Evolutionary conservation across 2,797 vertebrate genomes (phyloP).

Genomic region (Toxotes lorentzi): DNA sequence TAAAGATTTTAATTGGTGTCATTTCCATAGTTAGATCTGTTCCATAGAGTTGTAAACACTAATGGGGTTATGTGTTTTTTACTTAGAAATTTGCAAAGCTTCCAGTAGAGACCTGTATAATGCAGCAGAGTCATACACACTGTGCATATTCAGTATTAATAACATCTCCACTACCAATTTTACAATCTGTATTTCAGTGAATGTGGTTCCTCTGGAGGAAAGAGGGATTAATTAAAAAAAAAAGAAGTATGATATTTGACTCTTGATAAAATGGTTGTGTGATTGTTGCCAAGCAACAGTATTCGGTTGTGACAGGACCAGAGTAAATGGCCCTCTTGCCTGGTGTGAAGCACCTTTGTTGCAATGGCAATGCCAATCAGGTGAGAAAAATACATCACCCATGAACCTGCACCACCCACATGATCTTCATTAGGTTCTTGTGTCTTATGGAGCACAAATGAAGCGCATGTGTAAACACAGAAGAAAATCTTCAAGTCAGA

Average conservation of each 20-base stretch:
- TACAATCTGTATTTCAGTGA: slow-evolving; percentile 33
- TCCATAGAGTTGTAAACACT: slow-evolving; percentile 23
- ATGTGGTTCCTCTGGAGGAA: slow-evolving; percentile 43
- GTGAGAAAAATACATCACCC: slow-evolving; percentile 26
- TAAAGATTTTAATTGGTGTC: slow-evolving; percentile 42
- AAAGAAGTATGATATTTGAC: slow-evolving; percentile 46
- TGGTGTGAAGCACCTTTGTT: slow-evolving; percentile 45
- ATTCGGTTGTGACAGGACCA: slow-evolving; percentile 51
- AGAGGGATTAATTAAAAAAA: slow-evolving; percentile 41
- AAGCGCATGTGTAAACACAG: not conserved
- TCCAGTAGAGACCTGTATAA: slow-evolving; percentile 27
- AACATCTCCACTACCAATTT: slow-evolving; percentile 28
- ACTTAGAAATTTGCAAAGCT: slow-evolving; percentile 28
- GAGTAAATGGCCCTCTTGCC: slow-evolving; percentile 44
- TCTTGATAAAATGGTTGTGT: slow-evolving; percentile 54
- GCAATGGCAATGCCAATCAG: slow-evolving; percentile 37
- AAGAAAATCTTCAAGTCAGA: not conserved
- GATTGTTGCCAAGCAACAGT: slow-evolving; percentile 78
- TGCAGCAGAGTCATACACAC: slow-evolving; percentile 76
- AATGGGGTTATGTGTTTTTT: slow-evolving; percentile 33
- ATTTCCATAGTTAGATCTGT: slow-evolving; percentile 32
- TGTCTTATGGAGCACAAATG: slow-evolving; percentile 9
- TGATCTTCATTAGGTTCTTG: slow-evolving; percentile 5
- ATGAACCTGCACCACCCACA: not conserved
- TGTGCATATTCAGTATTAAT: slow-evolving; percentile 59